Percentiles rank a stretch among this genome's conserved stretches.
phyloP scores from a whole-genome alignment of 2,888 invertebrate species.

The Apotomis turbidana region DNA sequence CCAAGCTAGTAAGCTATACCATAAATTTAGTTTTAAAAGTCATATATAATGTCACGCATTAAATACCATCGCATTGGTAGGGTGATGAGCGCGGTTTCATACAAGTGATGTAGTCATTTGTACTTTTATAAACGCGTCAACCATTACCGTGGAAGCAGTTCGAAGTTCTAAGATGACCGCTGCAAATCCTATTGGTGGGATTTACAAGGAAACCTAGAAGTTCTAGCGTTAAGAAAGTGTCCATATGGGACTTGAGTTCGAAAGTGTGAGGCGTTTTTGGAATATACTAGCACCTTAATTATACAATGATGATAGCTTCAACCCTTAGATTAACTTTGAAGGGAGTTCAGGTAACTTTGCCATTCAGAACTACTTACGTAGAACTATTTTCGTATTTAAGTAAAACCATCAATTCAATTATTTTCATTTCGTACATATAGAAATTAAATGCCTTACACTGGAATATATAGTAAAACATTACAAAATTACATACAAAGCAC shows the following conservation, averaged over 20 bases:
- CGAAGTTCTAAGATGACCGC: no score
- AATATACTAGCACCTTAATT: slow-evolving; percentile 60
- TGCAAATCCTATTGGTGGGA: no score
- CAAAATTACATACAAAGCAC: slow-evolving; percentile 44
- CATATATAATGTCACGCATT: neutral
- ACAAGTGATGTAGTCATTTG: no score
- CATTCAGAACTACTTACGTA: slow-evolving; percentile 58
- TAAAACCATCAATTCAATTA: slow-evolving; percentile 40
- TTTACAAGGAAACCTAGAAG: no score
- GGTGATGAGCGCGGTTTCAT: no score
- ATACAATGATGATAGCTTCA: slow-evolving; percentile 54
- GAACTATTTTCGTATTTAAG: slow-evolving; percentile 44
- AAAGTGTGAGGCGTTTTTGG: slow-evolving; percentile 4
- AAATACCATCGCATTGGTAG: no score
- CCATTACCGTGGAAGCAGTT: no score
- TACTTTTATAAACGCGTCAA: no score
- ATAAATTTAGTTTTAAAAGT: neutral
- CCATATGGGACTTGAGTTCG: neutral
- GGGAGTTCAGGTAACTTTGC: slow-evolving; percentile 77
- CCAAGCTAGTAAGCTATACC: slow-evolving; percentile 11
- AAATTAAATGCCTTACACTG: slow-evolving; percentile 55
- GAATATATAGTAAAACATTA: slow-evolving; percentile 47
- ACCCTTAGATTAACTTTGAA: slow-evolving; percentile 55
- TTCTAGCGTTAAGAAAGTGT: no score
- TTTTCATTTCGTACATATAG: slow-evolving; percentile 44